Percentiles rank a stretch among this genome's conserved stretches.
Conservation (phyloP, 2,113 vertebrate species). For the Myotis lucifugus region DNA sequence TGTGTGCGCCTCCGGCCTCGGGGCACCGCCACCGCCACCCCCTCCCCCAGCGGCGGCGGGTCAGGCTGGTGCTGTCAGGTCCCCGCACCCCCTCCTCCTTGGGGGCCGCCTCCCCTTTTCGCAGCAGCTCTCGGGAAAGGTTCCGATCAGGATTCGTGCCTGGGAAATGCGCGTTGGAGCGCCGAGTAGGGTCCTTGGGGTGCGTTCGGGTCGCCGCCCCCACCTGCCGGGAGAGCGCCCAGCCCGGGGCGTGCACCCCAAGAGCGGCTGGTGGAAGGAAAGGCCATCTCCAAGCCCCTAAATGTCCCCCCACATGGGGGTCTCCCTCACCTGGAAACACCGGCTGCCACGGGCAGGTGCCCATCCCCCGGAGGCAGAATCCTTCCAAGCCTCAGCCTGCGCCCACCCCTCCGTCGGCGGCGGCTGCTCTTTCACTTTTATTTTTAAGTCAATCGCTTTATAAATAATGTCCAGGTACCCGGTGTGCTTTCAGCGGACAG, state of each 20-base stretch:
- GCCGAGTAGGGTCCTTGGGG: slow-evolving; percentile 54
- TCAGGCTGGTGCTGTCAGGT: neutral
- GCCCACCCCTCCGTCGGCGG: neutral
- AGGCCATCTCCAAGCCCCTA: neutral
- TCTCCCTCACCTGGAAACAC: slow-evolving; percentile 33
- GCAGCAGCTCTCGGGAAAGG: neutral
- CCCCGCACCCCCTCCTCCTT: neutral
- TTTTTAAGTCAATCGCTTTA: slow-evolving; percentile 68
- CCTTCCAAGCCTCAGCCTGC: slow-evolving; percentile 74
- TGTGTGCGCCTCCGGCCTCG: neutral
- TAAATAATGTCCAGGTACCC: slow-evolving; percentile 84
- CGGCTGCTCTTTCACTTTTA: neutral
- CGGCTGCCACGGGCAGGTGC: slow-evolving; percentile 85
- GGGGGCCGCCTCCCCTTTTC: neutral
- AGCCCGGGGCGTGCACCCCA: neutral
- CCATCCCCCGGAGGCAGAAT: slow-evolving; percentile 69
- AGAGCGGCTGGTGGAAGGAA: neutral
- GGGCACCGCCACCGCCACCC: neutral
- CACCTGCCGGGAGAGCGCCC: slow-evolving; percentile 23
- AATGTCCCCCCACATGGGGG: neutral
- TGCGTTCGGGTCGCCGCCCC: neutral
- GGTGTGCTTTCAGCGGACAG: slow-evolving; percentile 76
- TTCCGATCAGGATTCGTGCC: neutral
- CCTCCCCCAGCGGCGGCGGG: neutral
- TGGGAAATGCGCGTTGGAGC: neutral